Evolutionary conservation across 37 sponge, comb jelly and placozoan genomes (phyloP).

Genomic region (Axinella damicornis): DNA sequence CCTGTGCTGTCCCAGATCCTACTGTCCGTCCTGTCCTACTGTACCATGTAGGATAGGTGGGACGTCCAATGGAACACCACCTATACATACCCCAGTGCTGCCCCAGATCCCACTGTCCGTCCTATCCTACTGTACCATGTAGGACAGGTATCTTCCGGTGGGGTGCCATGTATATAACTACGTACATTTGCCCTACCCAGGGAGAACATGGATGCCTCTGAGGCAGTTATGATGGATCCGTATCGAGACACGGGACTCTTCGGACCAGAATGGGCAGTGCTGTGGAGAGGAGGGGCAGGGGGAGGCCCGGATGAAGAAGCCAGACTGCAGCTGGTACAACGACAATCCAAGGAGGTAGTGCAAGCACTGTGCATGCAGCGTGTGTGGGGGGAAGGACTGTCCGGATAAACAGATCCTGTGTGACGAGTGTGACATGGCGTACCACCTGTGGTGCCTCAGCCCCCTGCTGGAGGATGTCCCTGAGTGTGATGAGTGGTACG

Average conservation of each 20-base stretch:
- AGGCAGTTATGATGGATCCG: slow-evolving; percentile 62
- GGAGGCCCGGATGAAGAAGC: slow-evolving; percentile 60
- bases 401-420: slow-evolving; percentile 90
- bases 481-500: slow-evolving; percentile 92
- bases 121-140: no score
- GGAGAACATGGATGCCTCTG: slow-evolving; percentile 34
- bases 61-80: no score
- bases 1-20: no score
- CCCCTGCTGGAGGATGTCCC: slow-evolving; percentile 79
- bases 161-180: no score
- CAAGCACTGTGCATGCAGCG: slow-evolving; percentile 84
- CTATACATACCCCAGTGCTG: no score
- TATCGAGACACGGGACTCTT: slow-evolving; percentile 50
- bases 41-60: no score
- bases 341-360: slow-evolving; percentile 78
- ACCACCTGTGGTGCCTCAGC: slow-evolving; percentile 87
- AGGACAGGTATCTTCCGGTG: no score
- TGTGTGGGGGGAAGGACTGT: slow-evolving; percentile 87
- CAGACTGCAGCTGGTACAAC: slow-evolving; percentile 63
- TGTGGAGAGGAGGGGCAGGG: slow-evolving; percentile 39
- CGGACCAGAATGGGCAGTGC: not conserved
- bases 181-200: no score
- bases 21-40: no score
- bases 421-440: slow-evolving; percentile 94
- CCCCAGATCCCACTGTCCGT: no score